Percentiles rank a stretch among this genome's conserved stretches.
These are phyloP conservation scores for Rotaria socialis DNA, from an alignment of 2,888 invertebrate genomes.

Conservation along the genomic window DNA sequence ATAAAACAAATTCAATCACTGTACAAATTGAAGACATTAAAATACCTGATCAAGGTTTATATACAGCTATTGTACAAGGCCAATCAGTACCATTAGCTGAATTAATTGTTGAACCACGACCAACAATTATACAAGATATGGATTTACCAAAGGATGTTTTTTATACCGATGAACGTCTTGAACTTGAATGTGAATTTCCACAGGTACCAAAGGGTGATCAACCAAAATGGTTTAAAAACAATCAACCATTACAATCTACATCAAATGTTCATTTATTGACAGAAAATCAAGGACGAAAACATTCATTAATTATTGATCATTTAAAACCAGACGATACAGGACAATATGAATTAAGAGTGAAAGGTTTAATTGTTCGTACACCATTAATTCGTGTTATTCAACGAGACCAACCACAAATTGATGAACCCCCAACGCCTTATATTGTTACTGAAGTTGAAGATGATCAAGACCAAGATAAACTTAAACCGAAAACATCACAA, in stretches of 20 bases:
- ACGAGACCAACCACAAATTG: neutral
- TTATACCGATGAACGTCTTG: neutral
- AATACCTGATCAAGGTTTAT: neutral
- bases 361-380: conserved; percentile 27
- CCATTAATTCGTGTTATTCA: conserved; percentile 9
- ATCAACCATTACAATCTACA: neutral
- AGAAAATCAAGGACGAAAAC: conserved; percentile 5
- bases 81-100: conserved; percentile 34
- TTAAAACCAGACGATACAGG: conserved; percentile 38
- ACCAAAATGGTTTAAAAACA: conserved; percentile 8
- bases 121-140: neutral
- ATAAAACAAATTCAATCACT: conserved; percentile 15
- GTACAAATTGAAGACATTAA: conserved; percentile 25
- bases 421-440: neutral
- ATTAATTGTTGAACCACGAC: conserved; percentile 24
- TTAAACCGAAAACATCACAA: neutral
- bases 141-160: conserved; percentile 14
- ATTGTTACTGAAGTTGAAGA: neutral
- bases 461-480: neutral
- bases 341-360: conserved; percentile 33
- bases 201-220: conserved; percentile 7
- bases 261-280: neutral
- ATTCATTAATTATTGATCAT: conserved; percentile 34
- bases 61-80: conserved; percentile 15
- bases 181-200: conserved; percentile 21